phyloP scores from a whole-genome alignment of 2,113 vertebrate species.

The Ictalurus furcatus region DNA sequence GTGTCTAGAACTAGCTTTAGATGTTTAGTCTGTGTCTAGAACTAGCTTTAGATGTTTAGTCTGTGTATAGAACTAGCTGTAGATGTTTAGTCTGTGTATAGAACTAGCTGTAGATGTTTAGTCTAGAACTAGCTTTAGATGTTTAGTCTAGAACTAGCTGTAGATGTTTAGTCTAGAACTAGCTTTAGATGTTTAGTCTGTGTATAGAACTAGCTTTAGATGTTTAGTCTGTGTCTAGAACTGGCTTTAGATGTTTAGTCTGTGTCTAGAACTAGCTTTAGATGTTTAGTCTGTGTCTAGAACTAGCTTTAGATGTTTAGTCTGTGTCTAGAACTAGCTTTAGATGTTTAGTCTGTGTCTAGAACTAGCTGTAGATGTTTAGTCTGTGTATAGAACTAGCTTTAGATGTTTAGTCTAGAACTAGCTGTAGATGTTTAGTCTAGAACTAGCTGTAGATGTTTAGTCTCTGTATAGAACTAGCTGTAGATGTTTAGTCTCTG shows the following conservation, averaged over 20 bases:
- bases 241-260: neutral
- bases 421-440: neutral
- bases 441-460: neutral
- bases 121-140: neutral
- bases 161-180: neutral
- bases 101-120: neutral
- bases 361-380: neutral
- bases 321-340: neutral
- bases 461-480: neutral
- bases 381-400: neutral
- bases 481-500: neutral
- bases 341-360: neutral
- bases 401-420: neutral
- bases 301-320: neutral
- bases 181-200: neutral
- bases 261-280: neutral
- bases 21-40: neutral
- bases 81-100: neutral
- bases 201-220: neutral
- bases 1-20: neutral
- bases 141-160: neutral
- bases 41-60: neutral
- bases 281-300: neutral
- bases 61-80: neutral
- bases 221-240: neutral